Evolutionary conservation across 2,888 invertebrate genomes (phyloP), one percentile per base, ranked within the genome.

Genomic region (Lithophane leautieri): DNA sequence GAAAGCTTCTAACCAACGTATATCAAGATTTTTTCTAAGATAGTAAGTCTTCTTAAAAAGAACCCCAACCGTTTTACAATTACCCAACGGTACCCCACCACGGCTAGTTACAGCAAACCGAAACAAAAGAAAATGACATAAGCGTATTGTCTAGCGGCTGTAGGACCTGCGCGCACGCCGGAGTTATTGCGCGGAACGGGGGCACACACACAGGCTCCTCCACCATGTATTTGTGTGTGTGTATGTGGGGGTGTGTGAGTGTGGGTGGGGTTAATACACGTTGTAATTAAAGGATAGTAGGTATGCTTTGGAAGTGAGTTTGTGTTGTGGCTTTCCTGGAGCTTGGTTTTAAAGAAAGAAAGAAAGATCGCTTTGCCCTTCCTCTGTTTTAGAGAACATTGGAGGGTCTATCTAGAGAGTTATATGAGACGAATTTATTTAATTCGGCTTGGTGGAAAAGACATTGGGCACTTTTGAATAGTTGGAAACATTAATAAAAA

Each of bases 111-210:
- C 81, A 82, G 72, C 76, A 78, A 85, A 78, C 52, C 71, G 82
- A 85, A 88, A 90, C 90, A 90, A 90, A 89, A 89, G 90, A 91
- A 91, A 91, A 92, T 91, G 92, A 91, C 92, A 91, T 92, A 92
- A 92, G 92, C 89, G 86, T 87, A 87, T 84, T 88, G 90, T 89
- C 84, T 90, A 86, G 84, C 82, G 83, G 86, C 83, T 76, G 76
- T 72, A 78, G 76, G 70, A 83, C 76, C 78, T 81, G 90, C 89
- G 91, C 92, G 88, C 90, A 91, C 91, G 91, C 88, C 88, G 87
- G 40, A 73, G 78, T 63, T 88, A 86, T 70, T 76, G 75, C 80
- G 83, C 85, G 88, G 88, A 88, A 88, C 88, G 88, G 62, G 84
- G 84, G 66, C 88, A 88, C 78, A 70, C 83, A 74, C 84, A 86